Evolutionary conservation across 2,797 vertebrate genomes (phyloP).

Genomic region (Buphagus erythrorhynchus): DNA sequence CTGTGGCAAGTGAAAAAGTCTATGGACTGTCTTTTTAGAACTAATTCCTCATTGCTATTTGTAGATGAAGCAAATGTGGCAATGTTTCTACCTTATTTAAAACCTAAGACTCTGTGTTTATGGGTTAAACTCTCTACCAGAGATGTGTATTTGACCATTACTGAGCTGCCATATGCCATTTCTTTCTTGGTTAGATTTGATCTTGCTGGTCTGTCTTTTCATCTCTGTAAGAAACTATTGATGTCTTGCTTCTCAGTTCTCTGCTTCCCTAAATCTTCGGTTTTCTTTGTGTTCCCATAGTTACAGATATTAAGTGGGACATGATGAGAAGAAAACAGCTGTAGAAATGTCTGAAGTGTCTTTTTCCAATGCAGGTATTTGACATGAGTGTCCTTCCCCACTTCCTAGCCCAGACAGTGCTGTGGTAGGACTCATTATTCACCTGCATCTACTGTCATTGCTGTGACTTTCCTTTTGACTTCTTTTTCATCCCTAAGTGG

Average conservation of each 20-base stretch:
- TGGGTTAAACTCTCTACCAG: not conserved
- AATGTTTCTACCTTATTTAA: not conserved
- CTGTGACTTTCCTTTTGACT: not conserved
- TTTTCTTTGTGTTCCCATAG: not conserved
- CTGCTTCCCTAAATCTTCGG: not conserved
- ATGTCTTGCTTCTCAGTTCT: not conserved
- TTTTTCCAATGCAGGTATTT: not conserved
- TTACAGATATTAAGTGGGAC: not conserved
- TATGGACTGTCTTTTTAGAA: not conserved
- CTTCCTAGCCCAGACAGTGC: not conserved
- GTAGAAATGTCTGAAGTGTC: not conserved
- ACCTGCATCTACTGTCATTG: not conserved
- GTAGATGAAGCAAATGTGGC: not conserved
- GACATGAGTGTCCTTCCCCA: not conserved
- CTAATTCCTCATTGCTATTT: not conserved
- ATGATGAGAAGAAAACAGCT: not conserved
- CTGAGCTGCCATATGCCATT: not conserved
- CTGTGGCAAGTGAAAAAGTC: not conserved
- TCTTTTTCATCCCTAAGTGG: not conserved
- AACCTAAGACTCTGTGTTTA: not conserved
- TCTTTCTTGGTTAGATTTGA: not conserved
- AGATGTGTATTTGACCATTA: not conserved
- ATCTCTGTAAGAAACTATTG: not conserved
- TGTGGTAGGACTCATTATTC: not conserved
- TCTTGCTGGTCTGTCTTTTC: not conserved